Conservation (phyloP, 2,888 invertebrate species). For the Chaitophorus viminalis region DNA sequence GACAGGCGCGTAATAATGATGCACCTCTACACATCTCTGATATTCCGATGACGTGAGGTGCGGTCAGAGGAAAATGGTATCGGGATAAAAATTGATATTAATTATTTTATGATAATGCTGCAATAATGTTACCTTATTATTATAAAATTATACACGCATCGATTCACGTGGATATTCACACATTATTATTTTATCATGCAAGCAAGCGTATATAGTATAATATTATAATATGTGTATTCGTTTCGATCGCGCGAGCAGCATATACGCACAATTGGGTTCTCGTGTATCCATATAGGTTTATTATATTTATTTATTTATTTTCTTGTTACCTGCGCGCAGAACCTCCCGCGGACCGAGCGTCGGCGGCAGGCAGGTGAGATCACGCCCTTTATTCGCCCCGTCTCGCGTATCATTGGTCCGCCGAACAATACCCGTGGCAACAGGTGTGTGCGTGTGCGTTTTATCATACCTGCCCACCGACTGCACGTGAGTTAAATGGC, state of each 20-base stretch:
- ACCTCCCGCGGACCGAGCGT: neutral
- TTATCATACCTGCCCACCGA: slow-evolving; percentile 22
- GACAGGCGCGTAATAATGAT: too few relatives aligned
- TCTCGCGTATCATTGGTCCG: slow-evolving; percentile 34
- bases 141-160: too few relatives aligned
- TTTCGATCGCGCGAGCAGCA: neutral
- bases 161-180: too few relatives aligned
- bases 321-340: slow-evolving; percentile 37
- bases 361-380: slow-evolving; percentile 36
- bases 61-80: too few relatives aligned
- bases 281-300: neutral
- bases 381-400: slow-evolving; percentile 22
- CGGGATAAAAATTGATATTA: too few relatives aligned
- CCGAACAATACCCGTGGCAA: slow-evolving; percentile 34
- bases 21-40: too few relatives aligned
- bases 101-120: too few relatives aligned
- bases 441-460: slow-evolving; percentile 9
- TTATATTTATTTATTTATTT: neutral
- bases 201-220: too few relatives aligned
- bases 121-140: too few relatives aligned
- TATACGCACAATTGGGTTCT: slow-evolving; percentile 22
- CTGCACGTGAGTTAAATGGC: neutral
- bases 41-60: too few relatives aligned
- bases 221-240: neutral
- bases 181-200: too few relatives aligned